phyloP scores from a whole-genome alignment of 2,888 invertebrate species.

The Callimorpha dominula region DNA sequence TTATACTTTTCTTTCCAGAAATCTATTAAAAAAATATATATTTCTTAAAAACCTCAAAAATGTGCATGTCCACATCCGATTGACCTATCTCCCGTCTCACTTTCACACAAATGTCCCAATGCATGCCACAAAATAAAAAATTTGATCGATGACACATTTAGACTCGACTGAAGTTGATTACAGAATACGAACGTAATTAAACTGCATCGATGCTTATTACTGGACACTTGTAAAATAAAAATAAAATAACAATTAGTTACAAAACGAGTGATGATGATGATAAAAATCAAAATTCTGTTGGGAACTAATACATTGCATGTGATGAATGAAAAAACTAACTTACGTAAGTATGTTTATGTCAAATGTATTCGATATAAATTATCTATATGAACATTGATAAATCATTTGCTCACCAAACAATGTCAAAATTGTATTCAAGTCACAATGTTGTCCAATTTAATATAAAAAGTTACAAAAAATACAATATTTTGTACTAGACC shows the following conservation, averaged over 20 bases:
- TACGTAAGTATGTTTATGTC: neutral
- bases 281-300: neutral
- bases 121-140: neutral
- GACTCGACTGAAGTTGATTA: fast-evolving
- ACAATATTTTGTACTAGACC: no score
- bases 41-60: no score
- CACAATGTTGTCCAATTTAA: no score
- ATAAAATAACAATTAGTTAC: neutral
- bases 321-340: neutral
- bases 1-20: no score
- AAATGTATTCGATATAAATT: neutral
- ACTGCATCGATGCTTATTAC: no score
- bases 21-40: no score
- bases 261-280: neutral
- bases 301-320: neutral
- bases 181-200: neutral
- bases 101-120: neutral
- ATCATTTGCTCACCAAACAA: no score
- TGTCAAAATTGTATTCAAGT: no score
- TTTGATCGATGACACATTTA: neutral
- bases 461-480: no score
- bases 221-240: no score
- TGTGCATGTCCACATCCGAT: neutral
- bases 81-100: no score
- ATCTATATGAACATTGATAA: no score